Percentiles rank a stretch among this genome's conserved stretches.
These are phyloP conservation scores for Cebus imitator DNA, from an alignment of 2,113 vertebrate species.

Conservation along the genomic window DNA sequence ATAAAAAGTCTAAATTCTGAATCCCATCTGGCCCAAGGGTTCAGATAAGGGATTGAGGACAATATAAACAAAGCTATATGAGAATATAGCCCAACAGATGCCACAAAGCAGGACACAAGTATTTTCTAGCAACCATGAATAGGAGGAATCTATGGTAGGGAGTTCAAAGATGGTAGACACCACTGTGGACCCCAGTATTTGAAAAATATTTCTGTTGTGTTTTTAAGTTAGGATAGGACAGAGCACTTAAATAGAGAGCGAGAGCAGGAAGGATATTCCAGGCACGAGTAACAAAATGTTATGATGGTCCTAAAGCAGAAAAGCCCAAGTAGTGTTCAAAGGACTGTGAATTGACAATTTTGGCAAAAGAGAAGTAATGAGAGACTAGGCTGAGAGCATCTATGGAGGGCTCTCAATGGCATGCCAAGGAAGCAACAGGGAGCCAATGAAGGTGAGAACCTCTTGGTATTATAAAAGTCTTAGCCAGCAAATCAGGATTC, in stretches of 20 bases:
- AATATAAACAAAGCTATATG: slow-evolving; percentile 47
- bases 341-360: not conserved
- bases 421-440: not conserved
- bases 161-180: slow-evolving; percentile 30
- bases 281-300: not conserved
- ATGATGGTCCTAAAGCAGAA: not conserved
- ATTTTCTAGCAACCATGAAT: slow-evolving; percentile 18
- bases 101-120: not conserved
- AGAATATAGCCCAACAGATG: slow-evolving; percentile 2
- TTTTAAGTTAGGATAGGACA: not conserved
- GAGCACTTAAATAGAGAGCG: slow-evolving; percentile 3
- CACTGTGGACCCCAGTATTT: not conserved
- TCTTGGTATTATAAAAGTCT: not conserved
- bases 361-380: not conserved
- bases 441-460: not conserved
- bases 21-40: not conserved
- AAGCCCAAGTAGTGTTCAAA: not conserved
- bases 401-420: not conserved
- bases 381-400: not conserved
- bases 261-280: not conserved
- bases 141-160: not conserved
- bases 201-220: slow-evolving; percentile 9
- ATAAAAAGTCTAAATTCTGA: slow-evolving; percentile 14
- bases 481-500: not conserved
- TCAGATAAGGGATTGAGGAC: slow-evolving; percentile 40